phyloP scores from a whole-genome alignment of 2,888 invertebrate genomes.

The Neoitamus cyanurus region DNA sequence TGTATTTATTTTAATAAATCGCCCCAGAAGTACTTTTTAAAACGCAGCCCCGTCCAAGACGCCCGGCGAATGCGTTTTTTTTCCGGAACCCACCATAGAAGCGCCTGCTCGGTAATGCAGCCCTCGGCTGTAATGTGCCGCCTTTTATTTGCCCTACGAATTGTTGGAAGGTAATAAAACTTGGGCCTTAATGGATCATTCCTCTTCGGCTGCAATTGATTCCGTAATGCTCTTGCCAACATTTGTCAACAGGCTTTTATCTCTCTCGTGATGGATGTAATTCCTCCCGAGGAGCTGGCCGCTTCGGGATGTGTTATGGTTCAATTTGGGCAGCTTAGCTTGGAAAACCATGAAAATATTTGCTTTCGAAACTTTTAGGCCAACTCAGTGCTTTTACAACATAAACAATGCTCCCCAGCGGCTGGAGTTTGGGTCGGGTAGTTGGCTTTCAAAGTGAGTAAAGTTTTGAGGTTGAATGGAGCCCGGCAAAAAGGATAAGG shows the following conservation, averaged over 20 bases:
- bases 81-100: neutral
- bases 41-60: neutral
- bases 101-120: neutral
- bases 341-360: neutral
- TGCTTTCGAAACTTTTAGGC: neutral
- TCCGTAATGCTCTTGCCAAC: constrained; percentile 44
- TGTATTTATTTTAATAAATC: constrained; percentile 45
- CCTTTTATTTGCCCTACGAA: constrained; percentile 35
- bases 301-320: neutral
- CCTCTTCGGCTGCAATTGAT: constrained; percentile 42
- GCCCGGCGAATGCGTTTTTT: neutral
- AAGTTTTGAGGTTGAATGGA: neutral
- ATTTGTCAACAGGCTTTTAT: constrained; percentile 46
- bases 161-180: constrained; percentile 49
- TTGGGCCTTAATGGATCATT: constrained; percentile 43
- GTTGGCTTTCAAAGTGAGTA: neutral
- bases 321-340: neutral
- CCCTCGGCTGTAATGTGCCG: constrained; percentile 1
- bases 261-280: constrained; percentile 7
- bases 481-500: neutral
- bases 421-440: neutral
- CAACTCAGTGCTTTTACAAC: neutral
- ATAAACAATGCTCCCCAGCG: neutral
- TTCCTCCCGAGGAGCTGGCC: neutral
- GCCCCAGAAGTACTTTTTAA: constrained; percentile 34